Base-by-base conservation (phyloP, 2,113 vertebrate species). In the Tenebrosternarchus preto region DNA sequence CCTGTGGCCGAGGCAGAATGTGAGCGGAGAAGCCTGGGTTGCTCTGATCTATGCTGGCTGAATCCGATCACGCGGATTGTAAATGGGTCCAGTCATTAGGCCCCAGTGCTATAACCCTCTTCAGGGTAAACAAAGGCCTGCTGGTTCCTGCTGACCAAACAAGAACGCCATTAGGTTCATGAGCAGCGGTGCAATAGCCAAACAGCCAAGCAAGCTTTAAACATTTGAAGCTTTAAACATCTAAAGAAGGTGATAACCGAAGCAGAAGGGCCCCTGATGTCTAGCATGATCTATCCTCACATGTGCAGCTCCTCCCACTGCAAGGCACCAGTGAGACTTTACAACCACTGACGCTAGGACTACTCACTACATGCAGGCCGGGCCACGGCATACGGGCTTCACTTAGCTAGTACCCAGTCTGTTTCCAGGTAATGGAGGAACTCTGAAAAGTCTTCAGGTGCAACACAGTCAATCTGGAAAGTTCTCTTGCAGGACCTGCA, bases 31-130 rank as follows among this genome's bases (percentile, higher is more conserved):
- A 36, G 77, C 73, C 69, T 63, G 46, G 39, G 73, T 73, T 80
- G 73, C 81, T 77, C 71, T 80, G 84, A 85, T 80, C 77, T 85
- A 77, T 68, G 73, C 80, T 85, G 77, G 8, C 57, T 80, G 80
- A 80, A 80, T 83, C 78, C 69, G 78, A 83, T 78, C 74, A 77
- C 77, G 77, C 46, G 17, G 81, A 80, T 77, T 68, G 67, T 83
- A 85, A 83, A 83, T 78, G 79, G 73, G 74, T 73, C 43, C 66
- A 29, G 78, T 39, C 59, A 75, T 82, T 82, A 79, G 76, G 79
- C 80, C 66, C 59, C 50, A 66, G 46, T 67, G 66, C 68, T 39
- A 20, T 64, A 64, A 63, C 25, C 69, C 71, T 74, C 25, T 20
- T 72, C 39, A 71, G 69, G 69, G 75, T 70, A 71, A 78, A 78